phyloP scores from a whole-genome alignment of 2,888 invertebrate species.

The Nomada ferruginata region DNA sequence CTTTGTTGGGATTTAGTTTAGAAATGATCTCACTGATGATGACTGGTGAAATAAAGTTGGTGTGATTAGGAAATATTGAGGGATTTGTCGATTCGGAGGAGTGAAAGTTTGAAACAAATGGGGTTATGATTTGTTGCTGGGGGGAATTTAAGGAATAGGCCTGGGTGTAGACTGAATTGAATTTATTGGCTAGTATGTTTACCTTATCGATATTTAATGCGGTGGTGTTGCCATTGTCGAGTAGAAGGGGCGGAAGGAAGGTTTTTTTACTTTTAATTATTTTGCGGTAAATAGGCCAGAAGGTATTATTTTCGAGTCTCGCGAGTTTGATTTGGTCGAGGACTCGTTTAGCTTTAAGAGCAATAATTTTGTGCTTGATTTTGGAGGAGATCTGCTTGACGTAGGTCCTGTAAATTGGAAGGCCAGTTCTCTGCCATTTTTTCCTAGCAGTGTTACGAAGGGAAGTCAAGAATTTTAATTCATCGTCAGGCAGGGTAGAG shows the following conservation, averaged over 20 bases:
- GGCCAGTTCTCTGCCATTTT: background rate
- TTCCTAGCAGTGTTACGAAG: background rate
- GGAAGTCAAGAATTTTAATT: background rate
- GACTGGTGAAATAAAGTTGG: background rate
- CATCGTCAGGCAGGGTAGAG: background rate
- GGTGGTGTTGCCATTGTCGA: background rate
- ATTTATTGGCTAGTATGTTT: background rate
- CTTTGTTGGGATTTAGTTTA: background rate
- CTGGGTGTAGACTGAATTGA: background rate
- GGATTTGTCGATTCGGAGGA: background rate
- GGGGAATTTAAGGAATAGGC: background rate
- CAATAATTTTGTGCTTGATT: too few species aligned
- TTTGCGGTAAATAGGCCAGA: too few species aligned
- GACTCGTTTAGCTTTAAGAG: too few species aligned
- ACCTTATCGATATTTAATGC: background rate
- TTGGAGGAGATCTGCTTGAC: too few species aligned
- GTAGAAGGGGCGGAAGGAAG: background rate
- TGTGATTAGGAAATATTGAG: background rate
- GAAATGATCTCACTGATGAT: background rate
- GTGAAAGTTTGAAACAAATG: background rate
- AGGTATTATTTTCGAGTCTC: too few species aligned
- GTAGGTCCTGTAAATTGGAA: background rate
- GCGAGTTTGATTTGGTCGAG: too few species aligned
- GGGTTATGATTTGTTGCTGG: background rate
- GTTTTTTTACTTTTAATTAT: background rate